These are phyloP conservation scores for Rhimphoctona megacephalus DNA, from an alignment of 2,888 invertebrate genomes.

Conservation along the genomic window DNA sequence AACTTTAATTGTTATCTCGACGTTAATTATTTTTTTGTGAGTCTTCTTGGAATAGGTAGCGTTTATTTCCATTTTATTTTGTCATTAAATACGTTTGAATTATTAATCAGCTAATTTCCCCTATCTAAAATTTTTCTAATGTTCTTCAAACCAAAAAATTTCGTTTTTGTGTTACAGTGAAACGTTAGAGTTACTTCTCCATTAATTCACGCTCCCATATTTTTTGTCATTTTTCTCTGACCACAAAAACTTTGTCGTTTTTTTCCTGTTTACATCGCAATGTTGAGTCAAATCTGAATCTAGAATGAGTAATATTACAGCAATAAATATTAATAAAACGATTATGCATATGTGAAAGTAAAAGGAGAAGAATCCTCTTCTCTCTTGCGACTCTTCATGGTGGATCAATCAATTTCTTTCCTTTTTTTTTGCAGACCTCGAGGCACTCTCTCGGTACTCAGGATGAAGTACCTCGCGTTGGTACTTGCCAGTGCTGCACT, in stretches of 20 bases:
- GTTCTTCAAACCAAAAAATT: neutral
- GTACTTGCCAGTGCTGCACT: constrained; percentile 57
- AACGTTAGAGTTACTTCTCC: neutral
- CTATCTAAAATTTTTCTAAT: neutral
- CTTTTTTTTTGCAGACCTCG: constrained; percentile 44
- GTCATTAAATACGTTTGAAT: neutral
- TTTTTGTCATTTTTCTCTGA: neutral
- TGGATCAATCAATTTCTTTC: constrained; percentile 19
- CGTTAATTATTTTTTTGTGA: neutral
- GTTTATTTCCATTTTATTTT: neutral
- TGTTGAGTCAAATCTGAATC: neutral
- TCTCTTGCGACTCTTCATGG: constrained; percentile 1
- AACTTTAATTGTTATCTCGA: too few species aligned
- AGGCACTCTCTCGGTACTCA: constrained; percentile 29
- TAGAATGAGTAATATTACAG: constrained; percentile 5
- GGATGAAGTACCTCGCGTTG: constrained; percentile 62
- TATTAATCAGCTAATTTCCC: neutral
- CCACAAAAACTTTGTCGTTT: neutral
- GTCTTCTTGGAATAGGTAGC: neutral
- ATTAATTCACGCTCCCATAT: neutral
- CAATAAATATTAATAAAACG: constrained; percentile 6
- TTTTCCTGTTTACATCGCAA: neutral
- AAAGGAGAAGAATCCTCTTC: neutral
- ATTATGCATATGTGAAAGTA: constrained; percentile 24
- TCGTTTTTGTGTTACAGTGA: neutral